phyloP scores from a whole-genome alignment of 2,888 invertebrate genomes.

The Ecdyonurus torrentis region DNA sequence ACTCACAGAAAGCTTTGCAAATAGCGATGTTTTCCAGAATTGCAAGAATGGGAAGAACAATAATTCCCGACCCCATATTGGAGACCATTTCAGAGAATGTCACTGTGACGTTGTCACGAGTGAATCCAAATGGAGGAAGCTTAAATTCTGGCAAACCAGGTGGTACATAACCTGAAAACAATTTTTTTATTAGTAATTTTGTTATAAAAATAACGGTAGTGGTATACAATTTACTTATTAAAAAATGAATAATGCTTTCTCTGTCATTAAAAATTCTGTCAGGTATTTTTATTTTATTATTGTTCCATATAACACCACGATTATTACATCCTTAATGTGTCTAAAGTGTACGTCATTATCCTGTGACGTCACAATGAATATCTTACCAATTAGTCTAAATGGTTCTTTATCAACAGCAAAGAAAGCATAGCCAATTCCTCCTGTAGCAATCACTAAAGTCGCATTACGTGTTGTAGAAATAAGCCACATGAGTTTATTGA shows the following conservation, averaged over 20 bases:
- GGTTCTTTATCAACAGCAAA: constrained; percentile 34
- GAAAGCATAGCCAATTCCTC: constrained; percentile 49
- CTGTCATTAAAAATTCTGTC: background rate
- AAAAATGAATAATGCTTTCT: background rate
- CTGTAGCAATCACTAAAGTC: constrained; percentile 59
- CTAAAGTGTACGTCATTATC: too few species aligned
- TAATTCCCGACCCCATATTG: constrained; percentile 65
- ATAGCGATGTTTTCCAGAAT: constrained; percentile 84
- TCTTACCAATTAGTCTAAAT: constrained; percentile 49
- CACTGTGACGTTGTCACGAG: constrained; percentile 33
- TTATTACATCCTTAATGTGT: too few species aligned
- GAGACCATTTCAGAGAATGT: constrained; percentile 54
- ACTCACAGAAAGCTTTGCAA: constrained; percentile 78
- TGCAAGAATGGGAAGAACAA: constrained; percentile 74
- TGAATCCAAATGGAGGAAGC: constrained; percentile 47
- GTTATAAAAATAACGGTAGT: too few species aligned
- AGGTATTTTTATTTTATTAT: too few species aligned
- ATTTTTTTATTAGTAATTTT: too few species aligned
- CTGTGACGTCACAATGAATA: background rate
- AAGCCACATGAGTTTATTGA: constrained; percentile 55
- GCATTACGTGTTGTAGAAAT: constrained; percentile 70
- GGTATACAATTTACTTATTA: too few species aligned
- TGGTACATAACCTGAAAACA: constrained; percentile 43
- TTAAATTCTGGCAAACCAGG: constrained; percentile 52
- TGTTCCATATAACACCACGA: too few species aligned